phyloP scores from a whole-genome alignment of 2,113 vertebrate genomes.

The Etia nguti region DNA sequence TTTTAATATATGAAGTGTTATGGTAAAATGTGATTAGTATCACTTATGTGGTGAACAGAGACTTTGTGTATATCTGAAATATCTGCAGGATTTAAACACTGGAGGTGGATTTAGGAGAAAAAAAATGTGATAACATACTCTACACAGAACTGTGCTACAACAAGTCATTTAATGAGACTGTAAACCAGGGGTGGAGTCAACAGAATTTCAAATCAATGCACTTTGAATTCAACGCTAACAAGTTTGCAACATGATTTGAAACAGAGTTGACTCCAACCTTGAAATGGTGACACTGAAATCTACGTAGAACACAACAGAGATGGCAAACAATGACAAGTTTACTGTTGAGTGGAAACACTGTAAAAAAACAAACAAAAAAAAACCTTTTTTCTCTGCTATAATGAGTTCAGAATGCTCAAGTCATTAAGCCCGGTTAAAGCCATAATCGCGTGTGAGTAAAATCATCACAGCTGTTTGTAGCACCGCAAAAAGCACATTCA shows the following conservation, averaged over 20 bases:
- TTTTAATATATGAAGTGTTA: neutral
- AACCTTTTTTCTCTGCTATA: constrained; percentile 35
- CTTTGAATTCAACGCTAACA: neutral
- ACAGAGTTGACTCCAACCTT: constrained; percentile 22
- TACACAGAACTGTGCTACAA: constrained; percentile 18
- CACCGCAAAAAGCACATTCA: neutral
- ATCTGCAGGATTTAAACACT: constrained; percentile 13
- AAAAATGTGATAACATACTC: constrained; percentile 3
- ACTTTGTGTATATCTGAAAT: constrained; percentile 19
- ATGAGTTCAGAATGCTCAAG: constrained; percentile 57
- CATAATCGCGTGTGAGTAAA: constrained; percentile 48
- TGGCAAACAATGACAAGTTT: constrained; percentile 1
- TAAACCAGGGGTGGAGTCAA: constrained; percentile 22
- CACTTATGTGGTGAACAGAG: constrained; percentile 7
- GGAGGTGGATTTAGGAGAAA: neutral
- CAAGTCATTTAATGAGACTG: neutral
- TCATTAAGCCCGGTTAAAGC: constrained; percentile 55
- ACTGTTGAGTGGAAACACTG: constrained; percentile 39
- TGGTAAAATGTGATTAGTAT: constrained; percentile 23
- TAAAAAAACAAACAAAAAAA: neutral
- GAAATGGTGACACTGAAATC: neutral
- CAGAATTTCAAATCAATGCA: constrained; percentile 3
- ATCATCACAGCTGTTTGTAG: constrained; percentile 23
- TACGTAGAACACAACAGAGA: constrained; percentile 11
- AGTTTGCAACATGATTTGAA: constrained; percentile 21